Percentiles rank a stretch among this genome's conserved stretches.
Conservation (phyloP, 92 coral and sea anemone species). For the Parazoanthus darwini region DNA sequence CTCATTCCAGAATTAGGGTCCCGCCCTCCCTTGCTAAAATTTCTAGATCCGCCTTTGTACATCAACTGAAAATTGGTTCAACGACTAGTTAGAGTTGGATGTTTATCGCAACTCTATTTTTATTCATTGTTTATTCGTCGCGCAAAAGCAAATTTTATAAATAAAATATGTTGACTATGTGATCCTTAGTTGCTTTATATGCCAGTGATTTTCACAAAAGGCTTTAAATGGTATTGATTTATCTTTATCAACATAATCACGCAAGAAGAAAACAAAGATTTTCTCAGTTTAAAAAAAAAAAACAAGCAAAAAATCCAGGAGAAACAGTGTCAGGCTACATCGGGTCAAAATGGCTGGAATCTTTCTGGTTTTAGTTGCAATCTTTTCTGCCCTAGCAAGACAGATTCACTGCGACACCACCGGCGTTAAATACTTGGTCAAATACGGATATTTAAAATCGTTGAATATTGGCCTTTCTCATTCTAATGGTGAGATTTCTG, state of each 20-base stretch:
- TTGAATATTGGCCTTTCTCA: not conserved
- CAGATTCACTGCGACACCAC: conserved; percentile 2
- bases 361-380: not conserved
- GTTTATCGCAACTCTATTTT: not conserved
- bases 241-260: not conserved
- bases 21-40: too few relatives aligned
- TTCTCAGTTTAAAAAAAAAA: not conserved
- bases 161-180: not conserved
- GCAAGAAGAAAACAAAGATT: not conserved
- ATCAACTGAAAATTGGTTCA: too few relatives aligned
- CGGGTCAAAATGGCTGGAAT: not conserved
- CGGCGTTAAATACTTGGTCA: not conserved
- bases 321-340: not conserved
- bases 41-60: too few relatives aligned
- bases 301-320: not conserved
- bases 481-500: conserved; percentile 28
- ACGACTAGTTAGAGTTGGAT: not conserved
- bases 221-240: not conserved
- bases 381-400: not conserved
- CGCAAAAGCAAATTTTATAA: not conserved
- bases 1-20: too few relatives aligned
- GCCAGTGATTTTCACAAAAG: not conserved
- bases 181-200: not conserved
- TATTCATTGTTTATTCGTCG: too few relatives aligned
- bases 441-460: conserved; percentile 16